Percentiles rank a stretch among this genome's conserved stretches.
Conservation (phyloP, 1,140 invertebrate genomes). For the Drosophila tropicalis region DNA sequence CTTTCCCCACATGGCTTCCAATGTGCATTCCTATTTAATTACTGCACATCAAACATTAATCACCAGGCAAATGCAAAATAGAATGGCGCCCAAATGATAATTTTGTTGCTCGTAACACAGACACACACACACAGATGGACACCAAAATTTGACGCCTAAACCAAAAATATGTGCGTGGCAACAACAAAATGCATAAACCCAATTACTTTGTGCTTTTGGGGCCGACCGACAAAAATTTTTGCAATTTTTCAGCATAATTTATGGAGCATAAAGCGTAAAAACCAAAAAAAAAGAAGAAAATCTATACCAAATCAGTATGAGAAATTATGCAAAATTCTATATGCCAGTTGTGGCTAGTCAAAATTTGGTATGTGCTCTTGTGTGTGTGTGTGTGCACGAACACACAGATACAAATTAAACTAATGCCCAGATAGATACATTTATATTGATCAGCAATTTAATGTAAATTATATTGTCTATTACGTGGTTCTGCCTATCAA, state of each 20-base stretch:
- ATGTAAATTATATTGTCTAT: slow-evolving; percentile 80
- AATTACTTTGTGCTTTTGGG: slow-evolving; percentile 65
- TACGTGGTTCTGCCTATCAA: slow-evolving; percentile 32
- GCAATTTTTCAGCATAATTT: slow-evolving; percentile 75
- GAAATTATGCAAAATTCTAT: slow-evolving; percentile 78
- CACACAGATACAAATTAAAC: slow-evolving; percentile 71
- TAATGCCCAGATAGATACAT: slow-evolving; percentile 76
- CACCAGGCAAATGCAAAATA: slow-evolving; percentile 61
- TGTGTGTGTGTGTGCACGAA: slow-evolving; percentile 33
- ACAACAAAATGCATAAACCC: slow-evolving; percentile 54
- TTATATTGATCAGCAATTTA: slow-evolving; percentile 81
- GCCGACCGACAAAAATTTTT: slow-evolving; percentile 27
- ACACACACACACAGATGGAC: slow-evolving; percentile 2
- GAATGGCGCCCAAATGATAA: slow-evolving; percentile 71
- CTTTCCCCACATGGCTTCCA: neutral
- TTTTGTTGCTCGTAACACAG: slow-evolving; percentile 45
- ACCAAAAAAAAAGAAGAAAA: slow-evolving; percentile 66
- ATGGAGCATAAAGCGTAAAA: slow-evolving; percentile 74
- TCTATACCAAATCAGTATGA: slow-evolving; percentile 64
- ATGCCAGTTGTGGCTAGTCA: slow-evolving; percentile 46
- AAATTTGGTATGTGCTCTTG: slow-evolving; percentile 21
- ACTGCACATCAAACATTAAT: slow-evolving; percentile 79
- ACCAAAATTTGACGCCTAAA: slow-evolving; percentile 61
- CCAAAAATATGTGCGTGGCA: slow-evolving; percentile 23
- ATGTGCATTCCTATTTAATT: slow-evolving; percentile 66